Evolutionary conservation across 2,888 invertebrate genomes (phyloP), one percentile per base, ranked within the genome.

Genomic region (Drosophila prolongata): DNA sequence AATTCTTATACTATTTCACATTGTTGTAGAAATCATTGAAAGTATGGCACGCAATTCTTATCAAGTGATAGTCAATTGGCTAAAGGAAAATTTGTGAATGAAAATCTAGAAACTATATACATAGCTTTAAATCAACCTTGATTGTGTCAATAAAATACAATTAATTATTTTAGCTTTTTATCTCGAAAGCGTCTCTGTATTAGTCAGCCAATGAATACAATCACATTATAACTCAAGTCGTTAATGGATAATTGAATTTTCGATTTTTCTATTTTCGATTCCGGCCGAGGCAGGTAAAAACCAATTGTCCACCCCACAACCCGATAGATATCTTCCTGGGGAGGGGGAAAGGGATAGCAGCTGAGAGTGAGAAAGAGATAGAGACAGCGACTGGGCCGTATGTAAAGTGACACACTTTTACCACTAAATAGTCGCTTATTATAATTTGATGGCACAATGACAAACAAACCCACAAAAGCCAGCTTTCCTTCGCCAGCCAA

Each of bases 371-470:
- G 24, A 50, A 14, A 30, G 57, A 34, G 61, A 58, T n/a, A 40
- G 8, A 30, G 8, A 30, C 4, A 4, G 11, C 34, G 10, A 35
- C 67, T 40, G 40, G 42, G 43, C 38, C 49, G 47, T 70, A 75
- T 77, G 70, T 53, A 59, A 80, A 75, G 74, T 85, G 89, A 81
- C 88, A 87, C 71, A 89, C 88, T 82, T 89, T 89, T 78, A 76
- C 82, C 85, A 75, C 77, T 79, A 85, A 85, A 85, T 70, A 75
- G 86, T 79, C 79, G 82, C 53, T 54, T 77, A 88, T 87, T 87
- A 88, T 89, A 87, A 87, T 87, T 85, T 87, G 88, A 89, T 89
- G 85, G 86, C 82, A 87, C 79, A 81, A 69, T 85, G 82, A 75
- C 79, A 81, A 76, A 62, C 66, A 59, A 69, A 72, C 67, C 67